Percentiles rank a stretch among this genome's conserved stretches.
phyloP scores from a whole-genome alignment of 2,888 invertebrate genomes.

The Eumacrocentrus americanus region DNA sequence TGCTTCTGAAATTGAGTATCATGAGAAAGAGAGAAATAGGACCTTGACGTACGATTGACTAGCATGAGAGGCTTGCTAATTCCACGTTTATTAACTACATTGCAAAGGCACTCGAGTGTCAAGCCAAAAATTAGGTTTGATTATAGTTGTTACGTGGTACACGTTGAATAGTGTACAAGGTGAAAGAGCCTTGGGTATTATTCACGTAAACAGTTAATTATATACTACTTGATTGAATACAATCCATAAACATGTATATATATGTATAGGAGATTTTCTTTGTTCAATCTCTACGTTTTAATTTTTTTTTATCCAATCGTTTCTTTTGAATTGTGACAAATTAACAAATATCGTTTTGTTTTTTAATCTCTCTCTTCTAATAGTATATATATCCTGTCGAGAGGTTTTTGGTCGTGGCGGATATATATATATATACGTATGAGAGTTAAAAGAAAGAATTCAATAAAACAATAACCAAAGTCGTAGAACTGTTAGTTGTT shows the following conservation, averaged over 20 bases:
- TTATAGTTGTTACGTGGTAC: not conserved
- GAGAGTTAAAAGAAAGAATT: slow-evolving; percentile 3
- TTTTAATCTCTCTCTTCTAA: not conserved
- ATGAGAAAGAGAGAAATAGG: no score
- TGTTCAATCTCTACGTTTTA: not conserved
- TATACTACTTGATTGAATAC: not conserved
- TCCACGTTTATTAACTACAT: not conserved
- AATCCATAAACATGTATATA: not conserved
- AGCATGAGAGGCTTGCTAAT: not conserved
- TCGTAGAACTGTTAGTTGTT: slow-evolving; percentile 47
- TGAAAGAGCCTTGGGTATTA: not conserved
- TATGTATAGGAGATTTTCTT: not conserved
- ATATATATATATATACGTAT: not conserved
- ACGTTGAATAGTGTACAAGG: not conserved
- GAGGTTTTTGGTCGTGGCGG: not conserved
- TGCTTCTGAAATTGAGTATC: not conserved
- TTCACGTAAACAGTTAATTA: not conserved
- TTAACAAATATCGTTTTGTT: not conserved
- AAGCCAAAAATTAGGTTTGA: slow-evolving; percentile 21
- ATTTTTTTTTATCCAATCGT: not conserved
- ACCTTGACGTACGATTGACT: not conserved
- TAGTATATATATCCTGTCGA: not conserved
- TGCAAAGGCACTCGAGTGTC: not conserved
- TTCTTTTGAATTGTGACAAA: not conserved
- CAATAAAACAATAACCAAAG: slow-evolving; percentile 49